These are phyloP conservation scores for Chorisops tibialis DNA, from an alignment of 2,888 invertebrate species.

Conservation along the genomic window DNA sequence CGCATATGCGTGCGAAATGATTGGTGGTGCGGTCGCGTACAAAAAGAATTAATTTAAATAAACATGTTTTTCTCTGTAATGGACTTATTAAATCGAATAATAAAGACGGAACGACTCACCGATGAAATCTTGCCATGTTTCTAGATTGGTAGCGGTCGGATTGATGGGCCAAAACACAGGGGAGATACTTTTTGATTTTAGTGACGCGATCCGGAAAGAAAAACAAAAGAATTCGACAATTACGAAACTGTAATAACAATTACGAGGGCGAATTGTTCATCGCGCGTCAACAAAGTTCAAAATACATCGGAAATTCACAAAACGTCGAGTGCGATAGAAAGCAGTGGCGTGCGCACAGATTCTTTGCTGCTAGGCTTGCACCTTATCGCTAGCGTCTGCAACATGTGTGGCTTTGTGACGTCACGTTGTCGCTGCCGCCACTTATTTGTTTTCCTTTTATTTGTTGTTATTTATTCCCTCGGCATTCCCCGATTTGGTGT, in stretches of 20 bases:
- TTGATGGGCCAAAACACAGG: too few species aligned
- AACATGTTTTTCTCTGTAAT: neutral
- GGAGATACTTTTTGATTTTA: too few species aligned
- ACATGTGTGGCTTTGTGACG: constrained; percentile 2
- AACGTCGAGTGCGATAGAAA: neutral
- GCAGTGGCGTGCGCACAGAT: constrained; percentile 11
- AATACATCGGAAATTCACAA: too few species aligned
- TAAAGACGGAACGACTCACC: constrained; percentile 14
- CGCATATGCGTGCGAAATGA: constrained; percentile 10
- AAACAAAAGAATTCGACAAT: too few species aligned
- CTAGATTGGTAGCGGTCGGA: too few species aligned
- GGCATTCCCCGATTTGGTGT: neutral
- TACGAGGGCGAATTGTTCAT: too few species aligned
- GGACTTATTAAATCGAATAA: neutral
- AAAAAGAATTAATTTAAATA: neutral
- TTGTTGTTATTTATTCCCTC: too few species aligned
- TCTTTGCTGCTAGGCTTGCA: neutral
- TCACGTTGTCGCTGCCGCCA: neutral
- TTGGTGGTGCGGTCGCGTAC: neutral
- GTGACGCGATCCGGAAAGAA: too few species aligned
- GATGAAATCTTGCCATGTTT: constrained; percentile 16
- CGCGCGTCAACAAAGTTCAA: too few species aligned
- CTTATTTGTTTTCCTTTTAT: neutral
- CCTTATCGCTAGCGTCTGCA: constrained; percentile 5
- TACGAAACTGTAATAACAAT: too few species aligned